These are phyloP conservation scores for Agrypnus murinus DNA, from an alignment of 2,888 invertebrate species.

Conservation along the genomic window DNA sequence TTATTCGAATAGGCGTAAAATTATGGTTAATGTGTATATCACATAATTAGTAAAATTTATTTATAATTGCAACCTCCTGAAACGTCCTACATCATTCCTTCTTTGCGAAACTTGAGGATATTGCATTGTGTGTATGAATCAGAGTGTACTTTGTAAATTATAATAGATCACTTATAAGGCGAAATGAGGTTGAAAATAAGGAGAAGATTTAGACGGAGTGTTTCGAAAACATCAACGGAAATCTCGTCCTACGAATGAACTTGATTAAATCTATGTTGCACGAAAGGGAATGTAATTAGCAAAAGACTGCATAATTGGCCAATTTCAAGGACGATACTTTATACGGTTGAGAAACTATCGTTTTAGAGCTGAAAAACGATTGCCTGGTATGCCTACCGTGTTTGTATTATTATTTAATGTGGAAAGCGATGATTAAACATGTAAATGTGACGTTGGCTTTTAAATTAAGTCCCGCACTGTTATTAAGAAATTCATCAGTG, in stretches of 20 bases:
- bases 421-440: constrained; percentile 2
- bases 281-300: constrained; percentile 39
- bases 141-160: constrained; percentile 25
- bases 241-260: constrained; percentile 45
- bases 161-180: constrained; percentile 39
- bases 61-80: constrained; percentile 39
- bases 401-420: neutral
- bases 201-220: constrained; percentile 41
- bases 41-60: constrained; percentile 29
- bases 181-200: constrained; percentile 47
- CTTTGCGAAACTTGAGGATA: constrained; percentile 43
- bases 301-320: constrained; percentile 8
- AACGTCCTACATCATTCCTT: constrained; percentile 40
- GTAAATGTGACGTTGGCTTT: constrained; percentile 16
- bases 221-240: constrained; percentile 44
- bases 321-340: constrained; percentile 17
- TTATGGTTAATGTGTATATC: constrained; percentile 29
- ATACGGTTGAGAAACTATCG: constrained; percentile 12
- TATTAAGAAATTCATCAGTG: constrained; percentile 38
- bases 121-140: constrained; percentile 45
- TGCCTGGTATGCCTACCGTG: constrained; percentile 19
- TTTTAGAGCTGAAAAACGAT: constrained; percentile 1
- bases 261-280: constrained; percentile 37
- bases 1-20: constrained; percentile 30
- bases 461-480: constrained; percentile 32